These are phyloP conservation scores for Craseonycteris thonglongyai DNA, from an alignment of 2,113 vertebrate species.

Conservation along the genomic window DNA sequence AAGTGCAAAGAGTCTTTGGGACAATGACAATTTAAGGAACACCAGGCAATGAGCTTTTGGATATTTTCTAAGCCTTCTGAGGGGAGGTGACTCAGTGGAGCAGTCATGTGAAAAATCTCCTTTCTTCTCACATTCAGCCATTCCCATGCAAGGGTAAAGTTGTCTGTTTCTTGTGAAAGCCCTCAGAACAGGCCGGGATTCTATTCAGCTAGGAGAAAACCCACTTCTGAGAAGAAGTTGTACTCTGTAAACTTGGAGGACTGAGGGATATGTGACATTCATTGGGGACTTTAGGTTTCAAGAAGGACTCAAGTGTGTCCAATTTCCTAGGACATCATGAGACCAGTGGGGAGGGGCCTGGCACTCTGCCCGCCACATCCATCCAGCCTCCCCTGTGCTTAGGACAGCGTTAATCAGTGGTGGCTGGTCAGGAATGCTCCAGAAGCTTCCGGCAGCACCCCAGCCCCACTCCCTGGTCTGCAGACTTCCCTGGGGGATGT, in stretches of 20 bases:
- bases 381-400: neutral
- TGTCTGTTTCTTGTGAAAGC: neutral
- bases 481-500: neutral
- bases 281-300: neutral
- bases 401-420: neutral
- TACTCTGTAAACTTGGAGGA: neutral
- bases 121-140: neutral
- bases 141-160: neutral
- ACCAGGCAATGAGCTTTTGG: neutral
- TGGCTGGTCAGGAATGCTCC: neutral
- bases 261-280: neutral
- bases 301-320: neutral
- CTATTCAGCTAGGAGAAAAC: neutral
- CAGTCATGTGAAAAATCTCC: constrained; percentile 31
- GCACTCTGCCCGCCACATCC: neutral
- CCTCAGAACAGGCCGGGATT: neutral
- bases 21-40: constrained; percentile 32
- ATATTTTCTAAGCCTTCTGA: neutral
- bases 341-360: neutral
- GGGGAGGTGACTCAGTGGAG: neutral
- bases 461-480: fast-evolving
- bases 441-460: neutral
- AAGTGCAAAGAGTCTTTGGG: constrained; percentile 29
- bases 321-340: neutral
- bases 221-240: neutral